Conservation (phyloP, 1,140 invertebrate species). For the Drosophila subobscura region DNA sequence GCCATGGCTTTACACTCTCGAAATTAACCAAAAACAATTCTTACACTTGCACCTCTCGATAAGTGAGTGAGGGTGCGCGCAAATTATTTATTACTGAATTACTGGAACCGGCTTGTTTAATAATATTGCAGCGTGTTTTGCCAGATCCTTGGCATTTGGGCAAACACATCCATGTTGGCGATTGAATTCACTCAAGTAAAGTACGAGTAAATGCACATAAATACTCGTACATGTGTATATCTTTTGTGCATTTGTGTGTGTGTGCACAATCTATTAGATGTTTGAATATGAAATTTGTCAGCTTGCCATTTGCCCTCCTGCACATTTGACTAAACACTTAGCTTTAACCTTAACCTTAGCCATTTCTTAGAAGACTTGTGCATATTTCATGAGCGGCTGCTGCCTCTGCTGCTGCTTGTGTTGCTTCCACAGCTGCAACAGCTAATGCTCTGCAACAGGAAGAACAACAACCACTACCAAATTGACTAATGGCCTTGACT, state of each 20-base stretch:
- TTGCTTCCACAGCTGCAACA: conserved; percentile 13
- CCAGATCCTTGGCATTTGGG: too few relatives aligned
- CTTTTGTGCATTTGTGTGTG: conserved; percentile 7
- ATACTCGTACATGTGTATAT: too few relatives aligned
- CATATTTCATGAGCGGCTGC: conserved; percentile 58
- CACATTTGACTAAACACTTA: conserved; percentile 66
- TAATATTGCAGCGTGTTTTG: too few relatives aligned
- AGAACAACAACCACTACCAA: conserved; percentile 41
- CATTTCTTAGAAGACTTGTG: conserved; percentile 51
- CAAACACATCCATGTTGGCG: too few relatives aligned
- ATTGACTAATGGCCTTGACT: conserved; percentile 73
- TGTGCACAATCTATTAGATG: conserved; percentile 25
- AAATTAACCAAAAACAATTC: too few relatives aligned
- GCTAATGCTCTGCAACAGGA: conserved; percentile 53
- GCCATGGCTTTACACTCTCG: too few relatives aligned
- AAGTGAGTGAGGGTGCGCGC: too few relatives aligned
- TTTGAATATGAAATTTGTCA: conserved; percentile 46
- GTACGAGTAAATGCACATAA: too few relatives aligned
- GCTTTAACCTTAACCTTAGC: conserved; percentile 73
- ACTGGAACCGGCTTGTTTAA: too few relatives aligned
- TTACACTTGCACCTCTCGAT: too few relatives aligned
- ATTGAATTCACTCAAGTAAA: too few relatives aligned
- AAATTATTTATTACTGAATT: too few relatives aligned
- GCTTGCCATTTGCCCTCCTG: conserved; percentile 41
- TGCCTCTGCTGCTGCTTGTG: conserved; percentile 7